Evolutionary conservation across 64 coral and sea anemone species (phyloP).

Genomic region (Pocillopora damicornis): DNA sequence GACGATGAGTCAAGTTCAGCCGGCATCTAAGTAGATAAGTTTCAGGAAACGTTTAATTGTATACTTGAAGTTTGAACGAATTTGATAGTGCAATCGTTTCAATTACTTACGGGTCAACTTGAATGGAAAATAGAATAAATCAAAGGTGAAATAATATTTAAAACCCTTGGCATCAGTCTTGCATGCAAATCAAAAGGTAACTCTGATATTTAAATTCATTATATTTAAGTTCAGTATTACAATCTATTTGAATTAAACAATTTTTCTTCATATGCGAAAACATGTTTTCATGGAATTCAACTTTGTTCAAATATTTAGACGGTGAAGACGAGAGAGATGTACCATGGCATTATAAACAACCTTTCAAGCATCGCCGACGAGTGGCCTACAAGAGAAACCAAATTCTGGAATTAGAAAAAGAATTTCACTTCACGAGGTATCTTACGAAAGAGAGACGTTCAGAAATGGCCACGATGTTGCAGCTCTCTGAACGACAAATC

Average conservation of each 20-base stretch:
- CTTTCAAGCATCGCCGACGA: constrained; percentile 72
- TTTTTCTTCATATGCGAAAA: background rate
- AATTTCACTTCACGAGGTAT: constrained; percentile 61
- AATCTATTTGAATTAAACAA: background rate
- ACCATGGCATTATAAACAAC: constrained; percentile 64
- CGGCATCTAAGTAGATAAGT: background rate
- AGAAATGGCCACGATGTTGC: constrained; percentile 45
- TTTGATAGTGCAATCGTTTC: background rate
- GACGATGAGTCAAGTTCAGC: background rate
- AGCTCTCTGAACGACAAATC: constrained; percentile 60
- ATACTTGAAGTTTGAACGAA: constrained; percentile 6
- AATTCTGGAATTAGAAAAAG: constrained; percentile 65
- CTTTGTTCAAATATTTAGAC: constrained; percentile 40
- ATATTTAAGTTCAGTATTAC: background rate
- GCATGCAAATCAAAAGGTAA: background rate
- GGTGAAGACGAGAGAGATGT: constrained; percentile 48
- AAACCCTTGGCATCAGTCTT: background rate
- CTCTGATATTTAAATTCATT: background rate
- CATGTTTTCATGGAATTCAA: background rate
- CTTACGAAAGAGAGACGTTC: constrained; percentile 42
- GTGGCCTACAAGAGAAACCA: constrained; percentile 67
- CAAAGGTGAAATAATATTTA: background rate
- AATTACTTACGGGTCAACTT: constrained; percentile 24
- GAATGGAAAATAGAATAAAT: constrained; percentile 11
- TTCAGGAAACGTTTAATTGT: background rate